A percentile compares a stretch with the other conserved stretches of the same genome.
phyloP scores from a whole-genome alignment of 2,797 vertebrate species.

The Discoglossus pictus region DNA sequence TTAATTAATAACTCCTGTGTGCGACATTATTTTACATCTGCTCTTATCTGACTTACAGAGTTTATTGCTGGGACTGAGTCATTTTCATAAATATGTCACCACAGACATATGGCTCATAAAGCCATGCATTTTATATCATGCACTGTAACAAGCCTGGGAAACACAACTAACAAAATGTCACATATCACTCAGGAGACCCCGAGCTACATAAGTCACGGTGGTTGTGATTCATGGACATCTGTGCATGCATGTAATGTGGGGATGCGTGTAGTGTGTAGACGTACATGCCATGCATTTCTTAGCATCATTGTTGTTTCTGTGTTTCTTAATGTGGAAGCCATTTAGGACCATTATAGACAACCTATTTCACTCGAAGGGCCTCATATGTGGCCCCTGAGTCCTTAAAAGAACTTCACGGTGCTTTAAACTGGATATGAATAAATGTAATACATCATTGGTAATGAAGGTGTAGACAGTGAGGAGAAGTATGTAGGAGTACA shows the following conservation, averaged over 20 bases:
- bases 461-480: too few species aligned
- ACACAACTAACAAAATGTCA: conserved; percentile 40
- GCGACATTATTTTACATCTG: background rate
- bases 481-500: too few species aligned
- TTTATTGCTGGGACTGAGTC: conserved; percentile 25
- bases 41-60: background rate
- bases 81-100: conserved; percentile 20
- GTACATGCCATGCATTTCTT: background rate
- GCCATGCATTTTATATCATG: conserved; percentile 20
- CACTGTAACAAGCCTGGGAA: conserved; percentile 19
- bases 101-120: conserved; percentile 46
- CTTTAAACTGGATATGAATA: too few species aligned
- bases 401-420: too few species aligned
- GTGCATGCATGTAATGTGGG: conserved; percentile 2
- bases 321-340: too few species aligned
- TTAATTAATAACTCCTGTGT: background rate
- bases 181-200: conserved; percentile 33
- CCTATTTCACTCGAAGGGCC: too few species aligned
- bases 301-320: conserved; percentile 10
- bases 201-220: conserved; percentile 40
- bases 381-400: too few species aligned
- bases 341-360: too few species aligned
- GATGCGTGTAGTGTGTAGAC: conserved; percentile 11
- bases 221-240: conserved; percentile 40
- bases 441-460: too few species aligned